Evolutionary conservation across 2,888 invertebrate species (phyloP).

Genomic region (Apamea monoglypha): DNA sequence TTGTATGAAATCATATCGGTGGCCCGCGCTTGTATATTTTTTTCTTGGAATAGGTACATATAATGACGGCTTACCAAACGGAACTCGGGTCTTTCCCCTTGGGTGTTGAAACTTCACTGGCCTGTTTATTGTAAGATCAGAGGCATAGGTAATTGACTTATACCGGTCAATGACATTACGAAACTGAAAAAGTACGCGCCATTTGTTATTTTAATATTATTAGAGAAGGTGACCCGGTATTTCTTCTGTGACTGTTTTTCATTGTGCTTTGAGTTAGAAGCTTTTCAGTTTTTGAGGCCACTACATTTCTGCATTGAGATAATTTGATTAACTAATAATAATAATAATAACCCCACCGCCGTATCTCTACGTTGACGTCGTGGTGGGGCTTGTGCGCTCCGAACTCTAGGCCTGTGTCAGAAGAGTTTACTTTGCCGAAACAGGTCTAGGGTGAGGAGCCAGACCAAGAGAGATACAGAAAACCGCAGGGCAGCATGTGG

Average conservation of each 20-base stretch:
- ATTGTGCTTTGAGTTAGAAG: constrained; percentile 11
- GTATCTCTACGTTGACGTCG: no score
- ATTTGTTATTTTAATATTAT: constrained; percentile 20
- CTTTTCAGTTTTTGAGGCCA: constrained; percentile 19
- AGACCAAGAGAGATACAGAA: no score
- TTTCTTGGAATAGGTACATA: constrained; percentile 3
- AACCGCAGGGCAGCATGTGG: no score
- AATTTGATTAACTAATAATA: constrained; percentile 11
- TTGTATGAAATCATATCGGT: constrained; percentile 25
- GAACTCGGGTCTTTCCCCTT: constrained; percentile 40
- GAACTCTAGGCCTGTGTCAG: no score
- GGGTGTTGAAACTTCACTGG: constrained; percentile 63
- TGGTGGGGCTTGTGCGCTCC: no score
- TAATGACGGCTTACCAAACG: constrained; percentile 29
- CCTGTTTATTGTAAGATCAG: constrained; percentile 60
- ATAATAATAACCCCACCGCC: no score
- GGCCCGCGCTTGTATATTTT: constrained; percentile 26
- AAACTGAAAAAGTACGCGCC: constrained; percentile 15
- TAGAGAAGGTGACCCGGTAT: constrained; percentile 28
- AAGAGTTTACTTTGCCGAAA: no score
- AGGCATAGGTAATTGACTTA: constrained; percentile 66
- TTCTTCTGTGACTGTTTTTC: neutral
- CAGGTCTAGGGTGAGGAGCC: no score
- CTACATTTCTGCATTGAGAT: constrained; percentile 15
- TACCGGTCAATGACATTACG: constrained; percentile 63